A percentile compares a stretch with the other conserved stretches of the same genome.
phyloP scores from a whole-genome alignment of 1,140 invertebrate genomes.

The Colletes gigas region DNA sequence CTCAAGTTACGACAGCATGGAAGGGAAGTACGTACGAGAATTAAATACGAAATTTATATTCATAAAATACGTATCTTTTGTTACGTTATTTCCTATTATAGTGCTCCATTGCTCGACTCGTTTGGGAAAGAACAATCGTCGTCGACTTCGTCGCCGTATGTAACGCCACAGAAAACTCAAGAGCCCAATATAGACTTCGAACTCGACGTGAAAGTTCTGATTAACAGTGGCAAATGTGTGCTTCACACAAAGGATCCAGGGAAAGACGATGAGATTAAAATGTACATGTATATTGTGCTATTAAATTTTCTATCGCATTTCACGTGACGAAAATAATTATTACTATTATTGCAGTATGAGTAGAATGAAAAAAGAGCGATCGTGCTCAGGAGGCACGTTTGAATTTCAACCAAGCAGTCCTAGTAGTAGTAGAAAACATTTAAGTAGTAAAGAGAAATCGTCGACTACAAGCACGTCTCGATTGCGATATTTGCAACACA shows the following conservation, averaged over 20 bases:
- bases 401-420: constrained; percentile 83
- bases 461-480: constrained; percentile 79
- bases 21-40: constrained; percentile 73
- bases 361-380: constrained; percentile 86
- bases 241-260: constrained; percentile 94
- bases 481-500: constrained; percentile 78
- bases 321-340: not conserved
- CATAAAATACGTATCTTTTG: constrained; percentile 12
- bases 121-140: constrained; percentile 75
- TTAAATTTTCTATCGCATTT: constrained; percentile 9
- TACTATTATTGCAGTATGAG: constrained; percentile 72
- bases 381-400: constrained; percentile 86
- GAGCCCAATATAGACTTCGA: constrained; percentile 98
- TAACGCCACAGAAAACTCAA: constrained; percentile 84
- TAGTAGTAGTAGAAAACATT: constrained; percentile 79
- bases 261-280: constrained; percentile 87
- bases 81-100: constrained; percentile 54
- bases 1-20: constrained; percentile 80
- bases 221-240: constrained; percentile 98
- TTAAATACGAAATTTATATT: constrained; percentile 11
- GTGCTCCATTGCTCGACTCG: constrained; percentile 74
- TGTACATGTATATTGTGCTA: constrained; percentile 76
- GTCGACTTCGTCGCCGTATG: constrained; percentile 76
- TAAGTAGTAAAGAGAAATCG: constrained; percentile 79
- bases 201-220: constrained; percentile 97